phyloP scores from a whole-genome alignment of 2,113 vertebrate species.

The Pygoscelis antarcticus region DNA sequence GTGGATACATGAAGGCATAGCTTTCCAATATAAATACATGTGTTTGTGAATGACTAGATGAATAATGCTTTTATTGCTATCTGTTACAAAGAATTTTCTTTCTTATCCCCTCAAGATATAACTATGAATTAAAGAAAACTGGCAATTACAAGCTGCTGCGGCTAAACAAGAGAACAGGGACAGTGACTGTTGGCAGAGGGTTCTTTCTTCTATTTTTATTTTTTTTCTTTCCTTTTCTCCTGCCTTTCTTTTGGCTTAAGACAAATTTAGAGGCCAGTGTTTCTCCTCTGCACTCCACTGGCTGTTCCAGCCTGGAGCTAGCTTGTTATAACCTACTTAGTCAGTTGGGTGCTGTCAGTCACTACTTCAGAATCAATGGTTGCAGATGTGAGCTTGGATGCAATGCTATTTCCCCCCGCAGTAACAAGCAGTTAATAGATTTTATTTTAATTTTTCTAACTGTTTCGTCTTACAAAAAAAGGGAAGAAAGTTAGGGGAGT shows the following conservation, averaged over 20 bases:
- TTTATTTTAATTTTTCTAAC: conserved; percentile 78
- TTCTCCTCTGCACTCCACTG: conserved; percentile 68
- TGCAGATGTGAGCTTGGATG: conserved; percentile 69
- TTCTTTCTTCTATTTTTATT: not conserved
- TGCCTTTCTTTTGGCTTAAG: conserved; percentile 60
- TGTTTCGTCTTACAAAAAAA: not conserved
- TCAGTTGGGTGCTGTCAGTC: conserved; percentile 75
- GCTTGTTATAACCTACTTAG: conserved; percentile 80
- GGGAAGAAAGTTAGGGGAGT: conserved; percentile 38
- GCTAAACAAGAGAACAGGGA: conserved; percentile 40
- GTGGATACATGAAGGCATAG: not conserved
- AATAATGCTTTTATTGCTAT: conserved; percentile 73
- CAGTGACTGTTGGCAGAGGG: conserved; percentile 8
- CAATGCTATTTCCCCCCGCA: conserved; percentile 46
- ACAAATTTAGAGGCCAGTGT: conserved; percentile 64
- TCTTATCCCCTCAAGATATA: conserved; percentile 66
- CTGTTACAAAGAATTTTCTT: conserved; percentile 61
- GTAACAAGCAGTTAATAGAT: conserved; percentile 76
- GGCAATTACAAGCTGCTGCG: conserved; percentile 67
- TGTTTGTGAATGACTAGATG: conserved; percentile 68
- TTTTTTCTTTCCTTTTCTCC: not conserved
- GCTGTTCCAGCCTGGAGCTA: conserved; percentile 71
- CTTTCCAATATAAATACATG: conserved; percentile 49
- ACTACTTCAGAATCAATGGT: conserved; percentile 75
- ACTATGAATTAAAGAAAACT: conserved; percentile 67